Evolutionary conservation across 1,140 invertebrate genomes (phyloP).

Genomic region (Drosophila malerkotliana): DNA sequence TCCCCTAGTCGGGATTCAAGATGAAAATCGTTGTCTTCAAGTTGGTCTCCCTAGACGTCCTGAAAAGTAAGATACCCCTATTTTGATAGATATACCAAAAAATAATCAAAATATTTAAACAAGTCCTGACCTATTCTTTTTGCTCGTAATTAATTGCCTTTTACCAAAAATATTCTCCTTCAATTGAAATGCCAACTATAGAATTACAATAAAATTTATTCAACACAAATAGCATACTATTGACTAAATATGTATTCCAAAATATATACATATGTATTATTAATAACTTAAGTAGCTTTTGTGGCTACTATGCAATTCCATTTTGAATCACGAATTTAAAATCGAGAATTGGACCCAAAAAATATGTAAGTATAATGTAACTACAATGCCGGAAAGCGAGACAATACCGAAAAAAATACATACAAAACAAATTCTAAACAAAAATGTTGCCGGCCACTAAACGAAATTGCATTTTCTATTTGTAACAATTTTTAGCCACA

Average conservation of each 20-base stretch:
- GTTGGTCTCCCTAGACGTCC: neutral
- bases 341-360: slow-evolving; percentile 5
- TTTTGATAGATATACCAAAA: neutral
- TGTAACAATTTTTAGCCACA: neutral
- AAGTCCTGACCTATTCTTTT: neutral
- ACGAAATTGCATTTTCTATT: slow-evolving; percentile 60
- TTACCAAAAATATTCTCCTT: neutral
- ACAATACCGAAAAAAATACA: slow-evolving; percentile 58
- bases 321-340: neutral
- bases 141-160: neutral
- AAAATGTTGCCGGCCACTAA: slow-evolving; percentile 66
- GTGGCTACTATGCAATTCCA: slow-evolving; percentile 41
- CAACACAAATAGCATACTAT: slow-evolving; percentile 20
- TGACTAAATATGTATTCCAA: neutral
- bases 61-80: neutral
- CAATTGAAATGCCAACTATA: slow-evolving; percentile 13
- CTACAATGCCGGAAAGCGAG: slow-evolving; percentile 51
- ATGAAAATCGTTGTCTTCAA: slow-evolving; percentile 3
- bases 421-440: slow-evolving; percentile 66
- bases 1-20: slow-evolving; percentile 13
- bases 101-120: neutral
- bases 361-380: slow-evolving; percentile 48
- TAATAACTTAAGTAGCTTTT: slow-evolving; percentile 64
- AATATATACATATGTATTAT: slow-evolving; percentile 49
- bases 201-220: slow-evolving; percentile 44